Evolutionary conservation across 2,888 invertebrate genomes (phyloP).

Genomic region (Mystacides longicornis): DNA sequence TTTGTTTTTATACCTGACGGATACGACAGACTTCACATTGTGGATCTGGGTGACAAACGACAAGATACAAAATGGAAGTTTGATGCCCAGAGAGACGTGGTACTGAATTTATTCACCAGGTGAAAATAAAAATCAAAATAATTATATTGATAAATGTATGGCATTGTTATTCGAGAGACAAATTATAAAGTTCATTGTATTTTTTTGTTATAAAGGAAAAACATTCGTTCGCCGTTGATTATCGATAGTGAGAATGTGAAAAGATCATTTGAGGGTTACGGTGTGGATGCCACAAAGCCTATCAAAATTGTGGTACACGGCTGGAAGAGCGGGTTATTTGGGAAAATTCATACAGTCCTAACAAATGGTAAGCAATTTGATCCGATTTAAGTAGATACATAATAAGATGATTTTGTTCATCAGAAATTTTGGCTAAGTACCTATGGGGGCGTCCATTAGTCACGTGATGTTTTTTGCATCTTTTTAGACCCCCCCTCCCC

Average conservation of each 20-base stretch:
- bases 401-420: no score
- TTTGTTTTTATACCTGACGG: conserved; percentile 17
- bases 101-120: conserved; percentile 16
- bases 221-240: background rate
- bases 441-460: no score
- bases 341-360: background rate
- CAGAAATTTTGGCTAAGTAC: no score
- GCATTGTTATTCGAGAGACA: no score
- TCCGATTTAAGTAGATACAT: no score
- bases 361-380: background rate
- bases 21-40: conserved; percentile 9
- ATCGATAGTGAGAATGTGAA: background rate
- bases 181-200: no score
- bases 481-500: no score
- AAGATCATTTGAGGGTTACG: background rate
- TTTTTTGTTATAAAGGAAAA: background rate
- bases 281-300: conserved; percentile 9
- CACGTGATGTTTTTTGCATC: no score
- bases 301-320: conserved; percentile 18
- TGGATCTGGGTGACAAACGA: conserved; percentile 8
- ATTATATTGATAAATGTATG: background rate
- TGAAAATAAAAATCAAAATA: background rate
- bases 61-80: background rate
- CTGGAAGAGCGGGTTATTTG: conserved; percentile 6
- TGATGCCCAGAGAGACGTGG: background rate